Conservation (phyloP, 2,113 vertebrate species). For the Eupsittula cactorum region DNA sequence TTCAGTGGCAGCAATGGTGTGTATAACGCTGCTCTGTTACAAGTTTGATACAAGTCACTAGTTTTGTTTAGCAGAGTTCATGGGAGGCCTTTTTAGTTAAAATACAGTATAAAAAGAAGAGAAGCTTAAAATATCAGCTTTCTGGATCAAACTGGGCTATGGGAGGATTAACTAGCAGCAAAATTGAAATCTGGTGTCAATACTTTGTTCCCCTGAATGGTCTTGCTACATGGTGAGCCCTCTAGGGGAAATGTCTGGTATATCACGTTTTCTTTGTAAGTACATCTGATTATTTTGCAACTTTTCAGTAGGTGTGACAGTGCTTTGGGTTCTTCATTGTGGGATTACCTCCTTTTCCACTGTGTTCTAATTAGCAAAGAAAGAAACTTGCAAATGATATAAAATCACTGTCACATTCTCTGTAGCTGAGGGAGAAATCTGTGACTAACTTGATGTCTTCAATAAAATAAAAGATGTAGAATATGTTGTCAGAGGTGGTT, state of each 20-base stretch:
- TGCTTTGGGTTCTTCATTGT: constrained; percentile 33
- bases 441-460: constrained; percentile 75
- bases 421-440: constrained; percentile 57
- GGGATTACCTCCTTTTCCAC: constrained; percentile 48
- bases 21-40: rapidly evolving
- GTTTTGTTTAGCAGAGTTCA: background rate
- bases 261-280: constrained; percentile 3
- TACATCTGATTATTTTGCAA: background rate
- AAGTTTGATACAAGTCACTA: background rate
- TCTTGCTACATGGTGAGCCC: background rate
- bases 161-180: background rate
- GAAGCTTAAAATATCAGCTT: background rate
- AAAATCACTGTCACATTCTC: constrained; percentile 38
- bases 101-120: background rate
- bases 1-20: background rate
- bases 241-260: background rate
- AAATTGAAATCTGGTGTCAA: background rate
- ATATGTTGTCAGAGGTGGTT: constrained; percentile 66
- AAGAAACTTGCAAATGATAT: constrained; percentile 45
- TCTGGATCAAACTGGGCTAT: background rate
- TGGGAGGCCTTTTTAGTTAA: background rate
- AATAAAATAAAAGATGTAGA: constrained; percentile 61
- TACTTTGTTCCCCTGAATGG: background rate
- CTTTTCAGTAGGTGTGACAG: background rate
- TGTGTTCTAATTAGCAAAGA: constrained; percentile 52